Evolutionary conservation across 2,797 vertebrate genomes (phyloP).

Genomic region (Spatula versicolor): DNA sequence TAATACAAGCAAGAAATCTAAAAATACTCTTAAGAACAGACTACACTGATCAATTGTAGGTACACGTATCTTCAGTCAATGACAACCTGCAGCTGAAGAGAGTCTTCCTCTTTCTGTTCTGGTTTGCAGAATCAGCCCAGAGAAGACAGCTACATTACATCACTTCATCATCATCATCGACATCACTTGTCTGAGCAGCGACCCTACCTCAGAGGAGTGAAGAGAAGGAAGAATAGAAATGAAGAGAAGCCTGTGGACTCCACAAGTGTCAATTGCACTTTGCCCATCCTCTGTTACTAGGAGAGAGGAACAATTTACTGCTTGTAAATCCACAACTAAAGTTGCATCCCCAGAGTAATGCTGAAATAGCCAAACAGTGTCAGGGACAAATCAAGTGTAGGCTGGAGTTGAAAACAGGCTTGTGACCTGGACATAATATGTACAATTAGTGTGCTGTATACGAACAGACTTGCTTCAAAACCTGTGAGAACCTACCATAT

Average conservation of each 20-base stretch:
- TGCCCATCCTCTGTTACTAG: background rate
- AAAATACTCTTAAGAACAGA: background rate
- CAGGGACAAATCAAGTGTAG: background rate
- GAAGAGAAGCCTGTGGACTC: background rate
- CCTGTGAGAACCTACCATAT: background rate
- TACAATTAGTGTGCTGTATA: fast-evolving
- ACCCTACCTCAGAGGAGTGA: background rate
- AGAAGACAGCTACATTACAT: background rate
- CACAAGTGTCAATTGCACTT: background rate
- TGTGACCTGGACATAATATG: fast-evolving
- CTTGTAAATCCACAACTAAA: background rate
- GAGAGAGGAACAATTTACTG: background rate
- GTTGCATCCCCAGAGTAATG: background rate
- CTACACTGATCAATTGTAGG: background rate
- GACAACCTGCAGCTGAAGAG: background rate
- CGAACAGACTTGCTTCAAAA: background rate
- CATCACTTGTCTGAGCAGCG: background rate
- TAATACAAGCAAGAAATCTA: background rate
- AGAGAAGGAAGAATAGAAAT: background rate
- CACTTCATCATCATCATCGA: too few relatives aligned
- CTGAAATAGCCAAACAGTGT: background rate
- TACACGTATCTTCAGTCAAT: fast-evolving
- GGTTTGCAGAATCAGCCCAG: background rate
- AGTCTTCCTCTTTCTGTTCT: background rate
- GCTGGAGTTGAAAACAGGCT: background rate